phyloP scores from a whole-genome alignment of 2,888 invertebrate genomes.

The Gymnoscelis rufifasciata region DNA sequence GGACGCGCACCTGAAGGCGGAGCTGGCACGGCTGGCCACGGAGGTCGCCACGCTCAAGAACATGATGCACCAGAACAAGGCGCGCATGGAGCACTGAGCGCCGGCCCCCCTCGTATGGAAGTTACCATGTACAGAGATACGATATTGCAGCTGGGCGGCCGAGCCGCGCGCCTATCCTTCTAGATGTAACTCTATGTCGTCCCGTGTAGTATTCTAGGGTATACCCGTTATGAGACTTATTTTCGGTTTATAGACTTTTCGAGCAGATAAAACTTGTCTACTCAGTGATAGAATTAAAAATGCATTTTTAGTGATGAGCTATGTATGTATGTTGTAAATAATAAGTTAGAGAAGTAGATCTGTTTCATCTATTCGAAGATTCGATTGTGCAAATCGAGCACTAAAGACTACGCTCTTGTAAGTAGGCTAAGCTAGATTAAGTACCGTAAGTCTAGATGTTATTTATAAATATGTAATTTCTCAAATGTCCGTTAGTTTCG shows the following conservation, averaged over 20 bases:
- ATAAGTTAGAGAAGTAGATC: slow-evolving; percentile 71
- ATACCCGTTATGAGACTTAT: slow-evolving; percentile 59
- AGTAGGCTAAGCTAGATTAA: slow-evolving; percentile 64
- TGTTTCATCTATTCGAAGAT: slow-evolving; percentile 79
- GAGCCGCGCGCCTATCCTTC: slow-evolving; percentile 72
- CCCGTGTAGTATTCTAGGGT: slow-evolving; percentile 52
- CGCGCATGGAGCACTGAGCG: slow-evolving; percentile 71
- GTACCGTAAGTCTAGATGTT: slow-evolving; percentile 70
- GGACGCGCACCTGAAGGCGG: slow-evolving; percentile 88
- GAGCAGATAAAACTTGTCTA: slow-evolving; percentile 76
- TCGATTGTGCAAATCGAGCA: slow-evolving; percentile 71
- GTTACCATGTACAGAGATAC: slow-evolving; percentile 76
- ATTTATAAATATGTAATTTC: slow-evolving; percentile 75
- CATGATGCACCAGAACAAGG: slow-evolving; percentile 84
- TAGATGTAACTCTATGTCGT: slow-evolving; percentile 58
- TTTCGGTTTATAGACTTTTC: slow-evolving; percentile 73
- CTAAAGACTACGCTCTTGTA: slow-evolving; percentile 75
- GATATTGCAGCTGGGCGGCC: slow-evolving; percentile 72
- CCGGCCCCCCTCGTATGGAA: slow-evolving; percentile 43
- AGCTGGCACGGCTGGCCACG: slow-evolving; percentile 91
- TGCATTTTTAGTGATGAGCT: slow-evolving; percentile 77
- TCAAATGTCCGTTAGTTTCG: slow-evolving; percentile 61
- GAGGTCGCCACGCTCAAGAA: slow-evolving; percentile 94
- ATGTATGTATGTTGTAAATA: slow-evolving; percentile 65
- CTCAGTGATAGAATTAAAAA: slow-evolving; percentile 74